These are phyloP conservation scores for Lamprotornis superbus DNA, from an alignment of 2,113 vertebrate species.

Conservation along the genomic window DNA sequence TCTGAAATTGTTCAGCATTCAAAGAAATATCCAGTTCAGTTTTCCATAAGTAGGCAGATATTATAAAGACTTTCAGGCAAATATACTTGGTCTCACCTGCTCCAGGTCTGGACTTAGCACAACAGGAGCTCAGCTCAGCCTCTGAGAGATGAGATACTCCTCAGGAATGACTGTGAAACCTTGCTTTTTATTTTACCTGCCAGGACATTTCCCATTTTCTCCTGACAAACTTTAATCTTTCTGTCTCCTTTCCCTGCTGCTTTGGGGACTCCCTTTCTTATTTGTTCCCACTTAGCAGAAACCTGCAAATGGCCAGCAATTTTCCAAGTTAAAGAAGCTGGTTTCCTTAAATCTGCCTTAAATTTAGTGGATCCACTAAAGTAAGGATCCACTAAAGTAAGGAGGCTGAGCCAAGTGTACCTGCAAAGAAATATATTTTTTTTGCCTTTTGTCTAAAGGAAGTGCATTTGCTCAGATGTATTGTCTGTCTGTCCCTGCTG, in stretches of 20 bases:
- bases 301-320: background rate
- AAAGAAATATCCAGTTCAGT: background rate
- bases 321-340: background rate
- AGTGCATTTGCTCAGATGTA: background rate
- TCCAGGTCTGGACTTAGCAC: background rate
- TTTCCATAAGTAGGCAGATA: background rate
- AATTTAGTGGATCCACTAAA: background rate
- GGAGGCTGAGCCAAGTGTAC: background rate
- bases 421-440: background rate
- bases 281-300: background rate
- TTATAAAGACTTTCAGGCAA: background rate
- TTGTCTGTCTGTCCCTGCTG: background rate
- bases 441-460: background rate
- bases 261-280: background rate
- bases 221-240: background rate
- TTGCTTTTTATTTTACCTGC: background rate
- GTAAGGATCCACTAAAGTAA: too few species aligned
- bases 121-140: background rate
- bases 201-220: background rate
- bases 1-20: background rate
- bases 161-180: background rate
- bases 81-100: background rate
- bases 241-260: background rate
- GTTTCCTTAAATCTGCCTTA: background rate
- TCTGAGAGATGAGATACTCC: background rate